Evolutionary conservation across 2,113 vertebrate species (phyloP), one percentile per base, ranked within the genome.

Genomic region (Mastomys coucha): DNA sequence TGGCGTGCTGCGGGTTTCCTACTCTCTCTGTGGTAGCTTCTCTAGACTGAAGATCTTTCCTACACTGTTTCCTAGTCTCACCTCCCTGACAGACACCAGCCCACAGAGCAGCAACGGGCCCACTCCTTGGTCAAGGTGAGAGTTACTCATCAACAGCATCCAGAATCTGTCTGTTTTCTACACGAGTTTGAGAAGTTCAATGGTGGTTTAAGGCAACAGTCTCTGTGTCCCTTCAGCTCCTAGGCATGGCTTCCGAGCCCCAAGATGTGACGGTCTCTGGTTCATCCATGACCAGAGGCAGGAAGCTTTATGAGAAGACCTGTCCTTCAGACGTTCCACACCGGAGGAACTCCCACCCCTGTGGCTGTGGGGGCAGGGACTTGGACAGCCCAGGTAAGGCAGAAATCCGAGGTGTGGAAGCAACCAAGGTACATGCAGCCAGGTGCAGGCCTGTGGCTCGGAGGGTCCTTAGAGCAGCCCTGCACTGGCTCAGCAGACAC

Each of bases 101-200:
- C 28, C 12, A 5, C 26, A 51, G 2, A 1, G 77, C 17, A 17
- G 56, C 11, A 2, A 17, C 3, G 6, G 20, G 26, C 33, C 67
- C 58, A 14, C 31, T 17, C 3, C 53, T 77, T 0, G 0, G 78
- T 19, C 20, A 58, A 2, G 33, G n/a, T 20, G 26, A 16, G 4
- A 9, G 20, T 12, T 45, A 5, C 7, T 28, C 39, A 6, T 20
- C 14, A 1, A 1, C 7, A 11, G 22, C 42, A 13, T 14, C 56
- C 24, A 3, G 33, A 19, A 49, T 8, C n/a, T 2, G 0, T 58
- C 19, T 7, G 42, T 14, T 22, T n/a, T n/a, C 84, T 58, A 39
- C 3, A 22, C 2, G 0, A 14, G 78, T 12, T 1, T 51, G 39
- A 75, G 42, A 49, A 2, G 5, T 20, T 49, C 42, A 2, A 6